Conservation (phyloP, 2,797 vertebrate genomes). For the Iguana delicatissima region DNA sequence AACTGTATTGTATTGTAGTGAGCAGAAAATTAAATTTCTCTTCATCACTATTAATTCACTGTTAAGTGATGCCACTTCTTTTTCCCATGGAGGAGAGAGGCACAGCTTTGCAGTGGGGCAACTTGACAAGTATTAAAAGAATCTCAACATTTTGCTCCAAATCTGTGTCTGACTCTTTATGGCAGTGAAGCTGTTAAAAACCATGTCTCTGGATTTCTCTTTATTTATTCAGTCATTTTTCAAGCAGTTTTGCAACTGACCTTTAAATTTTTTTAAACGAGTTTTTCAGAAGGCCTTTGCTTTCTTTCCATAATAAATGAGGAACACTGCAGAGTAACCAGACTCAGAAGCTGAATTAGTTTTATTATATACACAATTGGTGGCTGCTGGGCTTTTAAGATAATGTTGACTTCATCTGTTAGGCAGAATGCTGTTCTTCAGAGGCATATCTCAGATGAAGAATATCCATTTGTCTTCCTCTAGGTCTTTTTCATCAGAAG, state of each 20-base stretch:
- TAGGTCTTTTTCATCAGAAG: neutral
- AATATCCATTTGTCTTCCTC: neutral
- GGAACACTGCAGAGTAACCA: neutral
- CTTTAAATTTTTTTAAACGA: neutral
- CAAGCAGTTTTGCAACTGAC: slow-evolving; percentile 18
- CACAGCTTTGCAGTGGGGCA: slow-evolving; percentile 30
- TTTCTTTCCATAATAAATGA: neutral
- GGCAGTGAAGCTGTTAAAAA: slow-evolving; percentile 28
- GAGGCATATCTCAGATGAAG: neutral
- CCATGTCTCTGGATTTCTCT: neutral
- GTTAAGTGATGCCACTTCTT: neutral
- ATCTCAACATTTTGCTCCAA: slow-evolving; percentile 58
- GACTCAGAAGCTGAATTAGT: neutral
- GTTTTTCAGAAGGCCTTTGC: slow-evolving; percentile 8
- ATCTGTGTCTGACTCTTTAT: slow-evolving; percentile 16
- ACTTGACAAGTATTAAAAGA: slow-evolving; percentile 41
- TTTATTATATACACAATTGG: neutral
- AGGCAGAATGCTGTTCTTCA: neutral
- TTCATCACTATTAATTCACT: neutral
- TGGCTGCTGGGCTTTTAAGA: neutral
- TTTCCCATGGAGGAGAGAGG: slow-evolving; percentile 29
- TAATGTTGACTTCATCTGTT: neutral
- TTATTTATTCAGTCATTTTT: slow-evolving; percentile 31
- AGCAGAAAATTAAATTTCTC: neutral
- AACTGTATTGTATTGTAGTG: accelerated